Evolutionary conservation across 2,888 invertebrate genomes (phyloP), one percentile per base, ranked within the genome.

Genomic region (Epinotia bilunana): DNA sequence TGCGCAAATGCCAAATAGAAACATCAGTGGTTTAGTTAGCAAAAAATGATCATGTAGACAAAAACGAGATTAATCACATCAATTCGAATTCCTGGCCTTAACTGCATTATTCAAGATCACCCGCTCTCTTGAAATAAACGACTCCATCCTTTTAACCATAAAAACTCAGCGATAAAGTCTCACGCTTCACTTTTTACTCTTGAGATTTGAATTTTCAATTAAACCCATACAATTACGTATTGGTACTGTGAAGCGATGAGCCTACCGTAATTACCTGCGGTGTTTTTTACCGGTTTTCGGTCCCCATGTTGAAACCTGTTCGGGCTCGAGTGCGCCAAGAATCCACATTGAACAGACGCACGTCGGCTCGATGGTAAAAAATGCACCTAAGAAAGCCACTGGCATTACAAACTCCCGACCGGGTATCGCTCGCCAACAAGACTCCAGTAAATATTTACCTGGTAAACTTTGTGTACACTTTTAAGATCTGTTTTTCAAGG

Each of bases 251-350:
- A 88, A 86, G 84, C 87, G 86, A 88, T 85, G 88, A 90, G 87
- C 85, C 88, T 86, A 87, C 88, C 82, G 88, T 93, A 92, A 93
- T 93, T 92, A 90, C 87, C 86, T 86, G 86, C 87, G 90, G 91
- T 90, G 88, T 88, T 91, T 92, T 91, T 92, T 91, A 90, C 90
- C 90, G 90, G 90, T 90, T 91, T 87, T 88, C 83, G 88, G 89
- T 87, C 87, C 87, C 86, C 88, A 87, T 86, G 87, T 89, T 87
- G 81, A 87, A 93, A 93, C 93, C 93, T 89, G 93, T 93, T 93
- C 88, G 86, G 83, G 82, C 83, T 87, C 85, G 85, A 89, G 88
- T 88, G 87, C 89, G 88, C 87, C 86, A 90, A 89, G 91, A 89
- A 89, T 89, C 86, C 87, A 89, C 86, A 86, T 85, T 84, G 88